Evolutionary conservation across 35 echinoderm and acorn worm genomes (phyloP), one percentile per base, ranked within the genome.

Genomic region (Diadema setosum): DNA sequence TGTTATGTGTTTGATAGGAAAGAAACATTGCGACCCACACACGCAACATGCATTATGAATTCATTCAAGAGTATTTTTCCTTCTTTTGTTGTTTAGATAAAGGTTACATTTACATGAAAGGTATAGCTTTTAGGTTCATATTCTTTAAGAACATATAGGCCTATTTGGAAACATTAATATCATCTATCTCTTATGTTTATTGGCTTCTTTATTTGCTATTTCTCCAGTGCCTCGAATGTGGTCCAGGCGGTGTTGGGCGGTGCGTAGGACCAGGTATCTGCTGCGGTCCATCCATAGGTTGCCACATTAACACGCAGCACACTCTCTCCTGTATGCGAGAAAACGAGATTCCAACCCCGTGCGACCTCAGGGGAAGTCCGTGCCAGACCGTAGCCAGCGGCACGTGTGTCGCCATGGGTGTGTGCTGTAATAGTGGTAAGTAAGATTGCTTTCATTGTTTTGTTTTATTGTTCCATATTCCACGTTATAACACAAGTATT

Each of bases 181-280:
- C 49, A 55, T 55, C 21, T 16, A 55, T 55, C 49, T 55, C 14
- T 21, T 55, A 55, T 55, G 21, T 2, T 55, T 16, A 12, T 21
- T 21, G 14, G 21, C 14, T 55, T 21, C 14, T 55, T 16, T 55
- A 16, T 2, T 55, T 55, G 21, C 49, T 55, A 55, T 55, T 16
- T n/a, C n/a, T n/a, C n/a, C 45, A 93, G 91, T 93, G 91, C 80
- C 91, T 82, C 61, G 80, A 82, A 65, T 93, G 91, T 40, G 91
- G 91, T 27, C 91, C 91, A 65, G 84, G 75, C 39, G 91, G 85
- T 20, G 43, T 60, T 15, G 91, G 91, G 1, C 75, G 81, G 46
- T 93, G 91, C 56, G 85, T 93, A 58, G 85, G 91, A 0, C 75
- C 84, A 34, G 75, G 75, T 15, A 82, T 93, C 46, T 93, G 91